These are phyloP conservation scores for Stenichneumon culpator DNA, from an alignment of 2,888 invertebrate species.

Conservation along the genomic window DNA sequence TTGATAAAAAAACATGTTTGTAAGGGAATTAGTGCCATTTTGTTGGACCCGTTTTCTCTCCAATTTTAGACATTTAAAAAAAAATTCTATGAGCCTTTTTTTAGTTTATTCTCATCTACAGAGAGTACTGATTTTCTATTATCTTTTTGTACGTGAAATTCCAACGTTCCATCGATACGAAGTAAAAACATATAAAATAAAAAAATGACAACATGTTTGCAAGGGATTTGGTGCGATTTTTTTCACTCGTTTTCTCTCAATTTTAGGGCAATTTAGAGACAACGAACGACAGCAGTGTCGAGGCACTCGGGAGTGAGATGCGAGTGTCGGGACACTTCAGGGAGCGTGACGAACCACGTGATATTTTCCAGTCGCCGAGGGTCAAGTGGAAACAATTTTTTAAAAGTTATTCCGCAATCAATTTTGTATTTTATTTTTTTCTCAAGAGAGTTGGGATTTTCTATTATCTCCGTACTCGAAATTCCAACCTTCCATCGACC, in stretches of 20 bases:
- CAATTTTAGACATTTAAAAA: no score
- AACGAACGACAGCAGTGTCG: slow-evolving; percentile 25
- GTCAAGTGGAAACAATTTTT: slow-evolving; percentile 23
- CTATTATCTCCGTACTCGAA: no score
- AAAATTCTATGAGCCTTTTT: neutral
- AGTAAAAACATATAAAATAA: neutral
- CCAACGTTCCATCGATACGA: neutral
- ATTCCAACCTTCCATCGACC: neutral
- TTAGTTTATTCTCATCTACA: neutral
- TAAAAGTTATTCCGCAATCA: neutral
- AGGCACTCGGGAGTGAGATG: neutral
- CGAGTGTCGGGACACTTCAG: neutral
- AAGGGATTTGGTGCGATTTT: neutral
- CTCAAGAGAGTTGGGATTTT: neutral
- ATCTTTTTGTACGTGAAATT: neutral
- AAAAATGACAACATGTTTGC: neutral
- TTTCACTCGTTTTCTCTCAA: slow-evolving; percentile 20
- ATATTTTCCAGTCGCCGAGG: slow-evolving; percentile 29
- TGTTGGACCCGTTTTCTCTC: no score
- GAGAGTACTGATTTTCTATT: no score
- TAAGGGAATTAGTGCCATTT: no score
- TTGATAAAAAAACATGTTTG: no score
- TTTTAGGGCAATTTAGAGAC: slow-evolving; percentile 40
- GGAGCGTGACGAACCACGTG: slow-evolving; percentile 11
- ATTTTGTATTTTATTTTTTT: slow-evolving; percentile 10